Percentiles rank a stretch among this genome's conserved stretches.
These are phyloP conservation scores for Galemys pyrenaicus DNA, from an alignment of 2,113 vertebrate genomes.

Conservation along the genomic window DNA sequence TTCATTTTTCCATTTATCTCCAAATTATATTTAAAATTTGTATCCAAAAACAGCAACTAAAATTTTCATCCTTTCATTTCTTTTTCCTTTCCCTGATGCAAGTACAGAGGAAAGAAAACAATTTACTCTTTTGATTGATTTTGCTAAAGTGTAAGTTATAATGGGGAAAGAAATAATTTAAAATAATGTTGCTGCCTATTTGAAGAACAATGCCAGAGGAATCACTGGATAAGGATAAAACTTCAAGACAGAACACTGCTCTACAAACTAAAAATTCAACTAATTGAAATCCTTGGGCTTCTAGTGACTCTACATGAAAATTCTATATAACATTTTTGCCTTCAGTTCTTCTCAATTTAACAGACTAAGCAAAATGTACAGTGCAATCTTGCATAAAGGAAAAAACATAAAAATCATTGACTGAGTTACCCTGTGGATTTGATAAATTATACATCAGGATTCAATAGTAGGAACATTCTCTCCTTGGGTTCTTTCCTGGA, in stretches of 20 bases:
- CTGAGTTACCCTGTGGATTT: slow-evolving; percentile 36
- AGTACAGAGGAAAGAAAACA: slow-evolving; percentile 1
- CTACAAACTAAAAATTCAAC: slow-evolving; percentile 7
- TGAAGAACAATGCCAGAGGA: background rate
- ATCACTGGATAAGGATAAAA: background rate
- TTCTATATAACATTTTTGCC: slow-evolving; percentile 16
- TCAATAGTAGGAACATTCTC: background rate
- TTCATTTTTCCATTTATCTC: background rate
- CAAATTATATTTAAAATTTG: background rate
- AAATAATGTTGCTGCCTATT: background rate
- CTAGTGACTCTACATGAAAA: slow-evolving; percentile 20
- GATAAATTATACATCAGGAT: slow-evolving; percentile 18
- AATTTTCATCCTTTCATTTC: background rate
- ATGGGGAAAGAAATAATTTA: background rate
- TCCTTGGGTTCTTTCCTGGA: background rate
- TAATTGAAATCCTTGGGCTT: slow-evolving; percentile 44
- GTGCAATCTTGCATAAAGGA: slow-evolving; percentile 47
- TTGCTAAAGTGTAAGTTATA: background rate
- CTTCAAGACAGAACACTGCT: background rate
- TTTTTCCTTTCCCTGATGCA: background rate
- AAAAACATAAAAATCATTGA: slow-evolving; percentile 57
- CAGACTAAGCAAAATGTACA: slow-evolving; percentile 46
- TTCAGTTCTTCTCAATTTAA: slow-evolving; percentile 37
- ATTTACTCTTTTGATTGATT: background rate
- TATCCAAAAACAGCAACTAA: background rate